These are phyloP conservation scores for Palythoa caribaeorum DNA, from an alignment of 92 coral and sea anemone genomes.

Conservation along the genomic window DNA sequence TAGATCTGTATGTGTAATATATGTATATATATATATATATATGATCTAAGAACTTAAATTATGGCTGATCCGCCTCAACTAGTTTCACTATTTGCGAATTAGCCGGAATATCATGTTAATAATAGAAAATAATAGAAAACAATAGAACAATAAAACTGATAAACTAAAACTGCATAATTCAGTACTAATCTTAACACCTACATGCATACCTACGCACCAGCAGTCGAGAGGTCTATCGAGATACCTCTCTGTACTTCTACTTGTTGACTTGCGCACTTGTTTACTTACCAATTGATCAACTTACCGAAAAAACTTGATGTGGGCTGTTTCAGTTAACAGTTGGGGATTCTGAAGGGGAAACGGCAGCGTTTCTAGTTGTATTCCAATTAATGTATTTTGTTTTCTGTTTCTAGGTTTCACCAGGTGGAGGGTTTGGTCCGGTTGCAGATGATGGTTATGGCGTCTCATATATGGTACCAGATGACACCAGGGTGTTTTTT, in stretches of 20 bases:
- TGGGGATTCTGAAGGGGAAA: too few species aligned
- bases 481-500: constrained; percentile 87
- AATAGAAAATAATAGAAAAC: too few species aligned
- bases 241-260: neutral
- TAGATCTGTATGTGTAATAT: too few species aligned
- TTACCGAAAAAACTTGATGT: neutral
- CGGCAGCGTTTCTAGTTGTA: neutral
- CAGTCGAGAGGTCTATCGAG: too few species aligned
- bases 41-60: too few species aligned
- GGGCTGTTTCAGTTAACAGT: neutral
- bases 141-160: too few species aligned
- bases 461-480: constrained; percentile 97
- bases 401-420: constrained; percentile 71
- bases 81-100: too few species aligned
- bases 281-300: neutral
- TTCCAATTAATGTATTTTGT: neutral
- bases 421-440: constrained; percentile 99
- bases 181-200: neutral
- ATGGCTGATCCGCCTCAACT: too few species aligned
- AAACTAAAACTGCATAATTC: neutral
- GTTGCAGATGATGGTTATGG: constrained; percentile 99
- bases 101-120: too few species aligned
- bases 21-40: too few species aligned
- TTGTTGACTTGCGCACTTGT: neutral
- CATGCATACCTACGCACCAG: neutral